A percentile compares a stretch with the other conserved stretches of the same genome.
Evolutionary conservation across 2,797 vertebrate genomes (phyloP).

Genomic region (Salmo trutta): DNA sequence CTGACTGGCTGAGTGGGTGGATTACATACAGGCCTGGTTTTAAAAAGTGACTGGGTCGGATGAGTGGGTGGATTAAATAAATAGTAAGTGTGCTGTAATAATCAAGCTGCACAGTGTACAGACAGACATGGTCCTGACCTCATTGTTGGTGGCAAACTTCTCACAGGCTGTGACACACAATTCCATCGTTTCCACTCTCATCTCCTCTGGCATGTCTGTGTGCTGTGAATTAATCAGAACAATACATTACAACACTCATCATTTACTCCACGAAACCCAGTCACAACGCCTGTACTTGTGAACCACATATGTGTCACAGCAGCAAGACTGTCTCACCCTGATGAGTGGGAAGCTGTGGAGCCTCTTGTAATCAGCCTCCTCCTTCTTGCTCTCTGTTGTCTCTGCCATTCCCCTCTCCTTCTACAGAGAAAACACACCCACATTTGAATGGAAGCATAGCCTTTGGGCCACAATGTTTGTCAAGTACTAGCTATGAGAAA

Average conservation of each 20-base stretch:
- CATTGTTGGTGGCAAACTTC: slow-evolving; percentile 95
- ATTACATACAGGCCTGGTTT: slow-evolving; percentile 40
- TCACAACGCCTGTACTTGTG: too few species aligned
- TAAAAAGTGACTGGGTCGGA: slow-evolving; percentile 33
- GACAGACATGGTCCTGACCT: slow-evolving; percentile 54
- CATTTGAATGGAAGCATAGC: too few species aligned
- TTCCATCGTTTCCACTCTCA: slow-evolving; percentile 83
- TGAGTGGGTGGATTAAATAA: slow-evolving; percentile 47
- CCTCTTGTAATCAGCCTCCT: slow-evolving; percentile 96
- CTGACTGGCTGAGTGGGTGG: slow-evolving; percentile 59
- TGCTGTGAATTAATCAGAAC: slow-evolving; percentile 74
- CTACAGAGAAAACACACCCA: not conserved
- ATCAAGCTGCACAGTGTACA: not conserved
- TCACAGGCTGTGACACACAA: slow-evolving; percentile 83
- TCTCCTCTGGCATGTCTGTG: slow-evolving; percentile 97
- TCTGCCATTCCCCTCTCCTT: slow-evolving; percentile 74
- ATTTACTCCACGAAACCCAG: too few species aligned
- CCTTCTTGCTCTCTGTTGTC: slow-evolving; percentile 89
- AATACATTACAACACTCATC: too few species aligned
- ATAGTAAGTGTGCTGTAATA: not conserved
- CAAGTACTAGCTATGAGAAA: too few species aligned
- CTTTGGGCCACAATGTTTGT: too few species aligned
- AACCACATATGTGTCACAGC: not conserved
- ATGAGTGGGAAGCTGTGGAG: slow-evolving; percentile 95
- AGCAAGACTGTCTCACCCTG: slow-evolving; percentile 73